A percentile compares a stretch with the other conserved stretches of the same genome.
Conservation (phyloP, 2,888 invertebrate species). For the Rugalucina vietnamica region DNA sequence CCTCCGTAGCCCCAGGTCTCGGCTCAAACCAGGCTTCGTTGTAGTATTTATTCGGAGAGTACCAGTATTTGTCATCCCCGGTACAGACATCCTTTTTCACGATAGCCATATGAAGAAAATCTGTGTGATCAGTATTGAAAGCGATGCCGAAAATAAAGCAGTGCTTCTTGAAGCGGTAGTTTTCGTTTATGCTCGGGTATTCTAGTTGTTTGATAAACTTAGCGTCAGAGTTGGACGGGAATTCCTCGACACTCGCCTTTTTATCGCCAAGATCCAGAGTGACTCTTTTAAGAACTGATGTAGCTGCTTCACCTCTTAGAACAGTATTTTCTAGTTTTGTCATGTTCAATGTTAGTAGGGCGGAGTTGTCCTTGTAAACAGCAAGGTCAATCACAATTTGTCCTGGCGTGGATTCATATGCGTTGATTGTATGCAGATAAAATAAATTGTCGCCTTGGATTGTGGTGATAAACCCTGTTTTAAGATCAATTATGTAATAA, state of each 20-base stretch:
- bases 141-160: slow-evolving; percentile 71
- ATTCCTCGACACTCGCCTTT: slow-evolving; percentile 23
- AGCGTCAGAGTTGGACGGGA: slow-evolving; percentile 27
- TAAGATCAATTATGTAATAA: slow-evolving; percentile 71
- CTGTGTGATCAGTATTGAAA: slow-evolving; percentile 55
- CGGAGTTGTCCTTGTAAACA: slow-evolving; percentile 30
- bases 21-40: slow-evolving; percentile 71
- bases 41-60: slow-evolving; percentile 58
- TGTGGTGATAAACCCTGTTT: slow-evolving; percentile 62
- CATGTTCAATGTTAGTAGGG: slow-evolving; percentile 55
- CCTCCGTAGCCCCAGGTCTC: slow-evolving; percentile 53
- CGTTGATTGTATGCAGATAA: slow-evolving; percentile 77
- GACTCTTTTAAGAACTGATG: slow-evolving; percentile 53
- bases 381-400: slow-evolving; percentile 49
- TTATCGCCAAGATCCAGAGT: slow-evolving; percentile 44
- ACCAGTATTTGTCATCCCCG: slow-evolving; percentile 58
- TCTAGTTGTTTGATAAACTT: slow-evolving; percentile 61
- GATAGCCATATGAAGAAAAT: slow-evolving; percentile 58
- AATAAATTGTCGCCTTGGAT: slow-evolving; percentile 68
- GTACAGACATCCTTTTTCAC: slow-evolving; percentile 72
- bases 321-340: slow-evolving; percentile 38
- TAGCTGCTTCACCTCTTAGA: slow-evolving; percentile 41
- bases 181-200: slow-evolving; percentile 72
- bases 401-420: slow-evolving; percentile 67
- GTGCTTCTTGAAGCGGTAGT: slow-evolving; percentile 62